Percentiles rank a stretch among this genome's conserved stretches.
Evolutionary conservation across 53 echinoderm and acorn worm species (phyloP).

Genomic region (Crossaster papposus): DNA sequence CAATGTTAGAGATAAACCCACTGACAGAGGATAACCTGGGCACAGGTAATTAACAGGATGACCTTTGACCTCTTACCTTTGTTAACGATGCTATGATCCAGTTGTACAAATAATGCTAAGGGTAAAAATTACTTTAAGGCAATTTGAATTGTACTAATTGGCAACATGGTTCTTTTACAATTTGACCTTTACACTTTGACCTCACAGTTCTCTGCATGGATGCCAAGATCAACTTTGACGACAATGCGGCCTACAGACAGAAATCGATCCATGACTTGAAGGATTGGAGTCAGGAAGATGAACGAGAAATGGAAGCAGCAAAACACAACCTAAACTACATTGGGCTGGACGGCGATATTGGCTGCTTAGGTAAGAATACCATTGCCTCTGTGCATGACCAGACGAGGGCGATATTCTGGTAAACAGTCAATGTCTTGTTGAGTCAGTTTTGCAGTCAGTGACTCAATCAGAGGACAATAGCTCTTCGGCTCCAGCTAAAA

Average conservation of each 20-base stretch:
- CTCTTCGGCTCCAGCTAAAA: too few species aligned
- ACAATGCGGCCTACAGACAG: conserved; percentile 94
- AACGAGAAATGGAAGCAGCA: conserved; percentile 80
- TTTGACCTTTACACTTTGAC: not conserved
- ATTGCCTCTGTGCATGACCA: too few species aligned
- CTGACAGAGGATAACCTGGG: conserved; percentile 92
- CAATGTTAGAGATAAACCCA: conserved; percentile 98
- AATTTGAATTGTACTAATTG: too few species aligned
- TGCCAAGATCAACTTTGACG: conserved; percentile 99
- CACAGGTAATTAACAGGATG: conserved; percentile 61
- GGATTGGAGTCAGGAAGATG: conserved; percentile 92
- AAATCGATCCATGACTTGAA: conserved; percentile 83
- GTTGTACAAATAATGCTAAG: too few species aligned
- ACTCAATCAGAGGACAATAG: too few species aligned
- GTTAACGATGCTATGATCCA: not conserved
- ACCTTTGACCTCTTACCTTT: not conserved
- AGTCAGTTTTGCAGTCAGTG: too few species aligned
- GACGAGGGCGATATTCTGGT: too few species aligned
- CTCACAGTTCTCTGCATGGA: conserved; percentile 94
- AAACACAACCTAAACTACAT: conserved; percentile 92
- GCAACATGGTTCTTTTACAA: too few species aligned
- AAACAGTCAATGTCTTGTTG: too few species aligned
- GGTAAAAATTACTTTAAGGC: too few species aligned
- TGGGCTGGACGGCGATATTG: conserved; percentile 89
- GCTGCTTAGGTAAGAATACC: conserved; percentile 79